Percentiles rank a stretch among this genome's conserved stretches.
These are phyloP conservation scores for Semicossyphus pulcher DNA, from an alignment of 2,113 vertebrate species.

Conservation along the genomic window DNA sequence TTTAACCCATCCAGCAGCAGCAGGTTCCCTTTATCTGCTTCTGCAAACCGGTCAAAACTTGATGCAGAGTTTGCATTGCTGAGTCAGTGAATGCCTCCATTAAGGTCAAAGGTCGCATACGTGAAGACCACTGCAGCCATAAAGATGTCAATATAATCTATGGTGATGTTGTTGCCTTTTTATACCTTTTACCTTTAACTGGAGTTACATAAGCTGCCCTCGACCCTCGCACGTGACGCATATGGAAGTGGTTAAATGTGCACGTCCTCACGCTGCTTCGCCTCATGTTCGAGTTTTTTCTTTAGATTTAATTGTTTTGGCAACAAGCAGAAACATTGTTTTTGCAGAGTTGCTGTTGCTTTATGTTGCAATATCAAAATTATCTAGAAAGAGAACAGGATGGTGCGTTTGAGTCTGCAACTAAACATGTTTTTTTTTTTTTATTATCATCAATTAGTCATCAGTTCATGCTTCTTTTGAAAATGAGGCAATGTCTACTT, in stretches of 20 bases:
- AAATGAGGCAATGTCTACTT: no score
- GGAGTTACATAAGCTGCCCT: slow-evolving; percentile 12
- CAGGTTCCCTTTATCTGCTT: not conserved
- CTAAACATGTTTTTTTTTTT: no score
- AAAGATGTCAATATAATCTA: slow-evolving; percentile 44
- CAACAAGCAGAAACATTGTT: not conserved
- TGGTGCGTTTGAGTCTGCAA: not conserved
- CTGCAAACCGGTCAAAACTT: not conserved
- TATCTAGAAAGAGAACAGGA: not conserved
- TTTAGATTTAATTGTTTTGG: not conserved
- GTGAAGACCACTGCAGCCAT: slow-evolving; percentile 26
- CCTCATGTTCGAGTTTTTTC: not conserved
- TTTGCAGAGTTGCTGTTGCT: not conserved
- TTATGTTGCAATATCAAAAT: not conserved
- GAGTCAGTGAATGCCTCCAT: not conserved
- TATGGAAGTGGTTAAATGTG: not conserved
- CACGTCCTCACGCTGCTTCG: slow-evolving; percentile 1
- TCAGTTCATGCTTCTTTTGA: no score
- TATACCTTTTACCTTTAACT: slow-evolving; percentile 46
- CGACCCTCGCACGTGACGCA: not conserved
- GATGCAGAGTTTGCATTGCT: not conserved
- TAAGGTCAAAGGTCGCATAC: slow-evolving; percentile 35
- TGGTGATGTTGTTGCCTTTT: not conserved
- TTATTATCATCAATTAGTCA: not conserved
- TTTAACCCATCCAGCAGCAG: slow-evolving; percentile 7